phyloP scores from a whole-genome alignment of 1,140 invertebrate genomes.

The Papilio polyxenes region DNA sequence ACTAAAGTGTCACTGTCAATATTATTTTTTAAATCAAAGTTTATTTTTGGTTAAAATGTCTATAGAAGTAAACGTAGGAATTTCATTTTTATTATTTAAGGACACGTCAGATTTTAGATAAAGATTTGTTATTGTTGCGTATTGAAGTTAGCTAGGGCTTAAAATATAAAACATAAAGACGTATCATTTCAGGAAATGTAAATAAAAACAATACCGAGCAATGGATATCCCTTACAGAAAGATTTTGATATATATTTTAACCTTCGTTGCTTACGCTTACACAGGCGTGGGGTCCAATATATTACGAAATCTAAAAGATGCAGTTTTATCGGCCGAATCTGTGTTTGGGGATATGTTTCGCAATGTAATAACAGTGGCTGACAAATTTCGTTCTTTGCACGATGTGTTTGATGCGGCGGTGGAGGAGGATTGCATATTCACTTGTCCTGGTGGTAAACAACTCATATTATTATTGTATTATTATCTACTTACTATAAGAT shows the following conservation, averaged over 20 bases:
- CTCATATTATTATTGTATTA: not conserved
- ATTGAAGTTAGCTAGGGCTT: not conserved
- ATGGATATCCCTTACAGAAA: slow-evolving; percentile 89
- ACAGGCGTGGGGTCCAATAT: slow-evolving; percentile 89
- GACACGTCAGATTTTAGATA: not conserved
- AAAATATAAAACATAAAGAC: not conserved
- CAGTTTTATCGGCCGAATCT: slow-evolving; percentile 88
- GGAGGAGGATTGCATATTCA: slow-evolving; percentile 89
- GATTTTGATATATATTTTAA: slow-evolving; percentile 86
- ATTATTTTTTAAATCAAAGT: not conserved
- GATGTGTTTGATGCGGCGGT: slow-evolving; percentile 91
- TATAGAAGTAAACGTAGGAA: slow-evolving; percentile 7
- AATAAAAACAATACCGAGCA: slow-evolving; percentile 1
- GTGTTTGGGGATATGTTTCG: slow-evolving; percentile 88
- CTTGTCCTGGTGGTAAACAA: slow-evolving; percentile 85
- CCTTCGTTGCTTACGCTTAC: slow-evolving; percentile 89
- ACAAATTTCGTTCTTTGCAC: slow-evolving; percentile 88
- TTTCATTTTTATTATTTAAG: slow-evolving; percentile 21
- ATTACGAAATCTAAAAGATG: slow-evolving; percentile 87
- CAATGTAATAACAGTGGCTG: slow-evolving; percentile 88
- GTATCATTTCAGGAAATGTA: slow-evolving; percentile 3
- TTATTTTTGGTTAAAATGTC: slow-evolving; percentile 23
- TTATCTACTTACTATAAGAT: not conserved
- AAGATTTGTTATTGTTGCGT: not conserved
- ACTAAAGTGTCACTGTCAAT: not conserved